These are phyloP conservation scores for Epinotia demarniana DNA, from an alignment of 2,888 invertebrate genomes.

Conservation along the genomic window DNA sequence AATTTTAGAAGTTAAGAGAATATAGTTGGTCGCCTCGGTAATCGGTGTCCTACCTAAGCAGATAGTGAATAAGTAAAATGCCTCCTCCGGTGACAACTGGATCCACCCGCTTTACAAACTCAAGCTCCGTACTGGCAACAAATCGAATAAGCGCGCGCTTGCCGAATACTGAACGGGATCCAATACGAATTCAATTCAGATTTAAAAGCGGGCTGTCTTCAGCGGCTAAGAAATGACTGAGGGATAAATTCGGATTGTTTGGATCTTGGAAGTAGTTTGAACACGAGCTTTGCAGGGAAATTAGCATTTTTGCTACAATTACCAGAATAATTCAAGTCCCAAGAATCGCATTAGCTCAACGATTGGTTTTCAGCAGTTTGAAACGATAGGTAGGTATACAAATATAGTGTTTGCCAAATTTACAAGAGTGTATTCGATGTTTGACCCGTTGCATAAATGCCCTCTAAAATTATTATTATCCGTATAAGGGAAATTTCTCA, in stretches of 20 bases:
- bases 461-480: too few relatives aligned
- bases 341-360: too few relatives aligned
- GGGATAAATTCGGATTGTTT: conserved; percentile 28
- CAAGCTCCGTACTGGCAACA: conserved; percentile 70
- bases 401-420: too few relatives aligned
- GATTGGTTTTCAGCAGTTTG: too few relatives aligned
- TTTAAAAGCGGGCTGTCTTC: conserved; percentile 56
- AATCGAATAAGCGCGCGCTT: conserved; percentile 69
- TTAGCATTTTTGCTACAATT: conserved; percentile 10
- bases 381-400: too few relatives aligned
- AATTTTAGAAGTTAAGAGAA: too few relatives aligned
- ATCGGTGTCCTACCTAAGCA: too few relatives aligned
- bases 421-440: too few relatives aligned
- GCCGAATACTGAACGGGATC: conserved; percentile 64
- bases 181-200: conserved; percentile 69
- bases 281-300: neutral
- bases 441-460: too few relatives aligned
- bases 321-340: neutral
- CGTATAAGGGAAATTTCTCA: too few relatives aligned
- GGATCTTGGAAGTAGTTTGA: conserved; percentile 25
- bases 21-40: too few relatives aligned
- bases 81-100: conserved; percentile 29
- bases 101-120: conserved; percentile 60
- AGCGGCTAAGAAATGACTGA: conserved; percentile 35
- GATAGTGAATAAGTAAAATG: neutral